Evolutionary conservation across 2,797 vertebrate species (phyloP).

Genomic region (Hypotaenidia okinawae): DNA sequence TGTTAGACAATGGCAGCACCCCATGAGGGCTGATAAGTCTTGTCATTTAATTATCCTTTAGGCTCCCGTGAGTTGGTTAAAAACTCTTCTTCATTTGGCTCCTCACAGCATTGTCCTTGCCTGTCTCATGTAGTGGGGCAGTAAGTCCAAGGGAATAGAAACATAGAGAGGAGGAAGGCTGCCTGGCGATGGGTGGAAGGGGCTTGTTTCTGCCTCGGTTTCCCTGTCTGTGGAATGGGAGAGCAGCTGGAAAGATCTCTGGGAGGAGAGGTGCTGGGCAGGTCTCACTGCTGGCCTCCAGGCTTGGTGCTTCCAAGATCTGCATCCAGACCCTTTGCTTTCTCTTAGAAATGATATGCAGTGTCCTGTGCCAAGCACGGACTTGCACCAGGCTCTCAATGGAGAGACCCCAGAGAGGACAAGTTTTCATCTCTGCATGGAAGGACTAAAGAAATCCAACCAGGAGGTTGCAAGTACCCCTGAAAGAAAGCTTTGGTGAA

Average conservation of each 20-base stretch:
- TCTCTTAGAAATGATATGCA: background rate
- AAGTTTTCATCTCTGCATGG: background rate
- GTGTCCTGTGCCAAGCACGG: accelerated
- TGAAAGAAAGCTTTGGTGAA: background rate
- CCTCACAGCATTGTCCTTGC: background rate
- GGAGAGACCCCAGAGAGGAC: background rate
- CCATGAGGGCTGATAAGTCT: constrained; percentile 2
- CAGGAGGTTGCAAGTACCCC: background rate
- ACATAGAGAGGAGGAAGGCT: background rate
- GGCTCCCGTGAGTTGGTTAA: constrained; percentile 21
- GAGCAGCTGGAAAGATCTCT: background rate
- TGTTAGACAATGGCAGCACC: constrained; percentile 37
- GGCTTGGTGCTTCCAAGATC: accelerated
- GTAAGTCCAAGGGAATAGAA: background rate
- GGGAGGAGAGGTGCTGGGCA: background rate
- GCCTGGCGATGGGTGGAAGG: background rate
- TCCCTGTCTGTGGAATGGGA: background rate
- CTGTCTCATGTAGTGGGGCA: background rate
- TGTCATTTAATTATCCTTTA: constrained; percentile 58
- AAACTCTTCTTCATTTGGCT: constrained; percentile 35
- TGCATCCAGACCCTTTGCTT: background rate
- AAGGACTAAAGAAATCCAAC: background rate
- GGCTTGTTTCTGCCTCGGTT: background rate
- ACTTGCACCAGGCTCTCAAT: accelerated
- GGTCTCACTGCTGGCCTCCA: background rate